Evolutionary conservation across 2,888 invertebrate species (phyloP).

Genomic region (Stenoptilia bipunctidactyla): DNA sequence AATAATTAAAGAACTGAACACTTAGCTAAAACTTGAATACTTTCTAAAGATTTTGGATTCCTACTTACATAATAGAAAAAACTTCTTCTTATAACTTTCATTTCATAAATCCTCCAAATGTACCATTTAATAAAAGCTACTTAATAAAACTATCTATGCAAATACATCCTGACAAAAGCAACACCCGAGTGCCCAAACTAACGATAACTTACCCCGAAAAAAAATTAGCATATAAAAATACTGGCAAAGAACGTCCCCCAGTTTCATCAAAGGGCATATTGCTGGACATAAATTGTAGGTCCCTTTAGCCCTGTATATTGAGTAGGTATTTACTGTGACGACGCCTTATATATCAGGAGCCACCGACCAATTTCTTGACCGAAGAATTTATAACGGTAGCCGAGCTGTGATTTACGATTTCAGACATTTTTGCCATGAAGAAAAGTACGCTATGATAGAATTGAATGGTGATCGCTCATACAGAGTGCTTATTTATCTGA

Average conservation of each 20-base stretch:
- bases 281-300: slow-evolving; percentile 40
- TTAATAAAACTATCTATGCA: no score
- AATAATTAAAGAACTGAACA: no score
- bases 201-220: background rate
- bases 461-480: no score
- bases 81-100: no score
- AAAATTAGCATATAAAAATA: slow-evolving; percentile 1
- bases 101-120: no score
- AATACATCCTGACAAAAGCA: no score
- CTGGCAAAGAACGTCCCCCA: slow-evolving; percentile 14
- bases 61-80: no score
- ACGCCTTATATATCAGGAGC: slow-evolving; percentile 41
- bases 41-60: no score
- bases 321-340: slow-evolving; percentile 31
- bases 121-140: no score
- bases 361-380: slow-evolving; percentile 62
- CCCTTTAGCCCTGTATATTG: slow-evolving; percentile 26
- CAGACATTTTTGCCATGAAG: slow-evolving; percentile 24
- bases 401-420: slow-evolving; percentile 35
- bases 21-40: no score
- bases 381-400: slow-evolving; percentile 62
- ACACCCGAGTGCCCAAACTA: no score
- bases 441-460: slow-evolving; percentile 15
- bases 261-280: slow-evolving; percentile 55
- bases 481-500: no score